Evolutionary conservation across 1,140 invertebrate species (phyloP).

Genomic region (Neodiprion virginianus): DNA sequence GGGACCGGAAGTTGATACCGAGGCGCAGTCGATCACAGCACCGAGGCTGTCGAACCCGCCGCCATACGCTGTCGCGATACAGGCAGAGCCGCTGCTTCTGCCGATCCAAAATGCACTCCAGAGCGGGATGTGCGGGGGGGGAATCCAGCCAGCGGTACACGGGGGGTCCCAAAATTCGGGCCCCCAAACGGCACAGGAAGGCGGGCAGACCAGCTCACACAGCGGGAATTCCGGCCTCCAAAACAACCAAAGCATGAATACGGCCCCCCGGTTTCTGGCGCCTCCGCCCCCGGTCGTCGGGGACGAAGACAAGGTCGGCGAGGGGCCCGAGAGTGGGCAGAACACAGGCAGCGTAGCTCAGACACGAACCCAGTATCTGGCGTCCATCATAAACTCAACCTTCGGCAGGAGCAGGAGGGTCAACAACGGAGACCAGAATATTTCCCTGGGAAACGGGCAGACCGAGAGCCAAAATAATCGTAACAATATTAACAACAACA

Average conservation of each 20-base stretch:
- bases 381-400: conserved; percentile 28
- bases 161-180: conserved; percentile 8
- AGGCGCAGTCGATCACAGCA: not conserved
- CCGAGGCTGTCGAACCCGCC: conserved; percentile 34
- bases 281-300: not conserved
- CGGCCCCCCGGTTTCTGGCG: not conserved
- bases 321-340: not conserved
- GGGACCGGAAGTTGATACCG: too few relatives aligned
- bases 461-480: not conserved
- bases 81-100: conserved; percentile 12
- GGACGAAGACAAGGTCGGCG: not conserved
- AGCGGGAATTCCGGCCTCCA: not conserved
- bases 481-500: not conserved
- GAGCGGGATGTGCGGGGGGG: conserved; percentile 13
- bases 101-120: conserved; percentile 5
- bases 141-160: conserved; percentile 11
- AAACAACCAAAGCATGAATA: not conserved
- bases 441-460: not conserved
- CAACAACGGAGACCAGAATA: not conserved
- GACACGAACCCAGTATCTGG: conserved; percentile 23
- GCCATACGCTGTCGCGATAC: conserved; percentile 32
- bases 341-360: conserved; percentile 18
- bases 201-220: not conserved
- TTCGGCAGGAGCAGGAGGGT: conserved; percentile 23
- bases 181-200: not conserved